Base-by-base conservation (phyloP, 2,888 invertebrate species). In the Steinernema hermaphroditum region DNA sequence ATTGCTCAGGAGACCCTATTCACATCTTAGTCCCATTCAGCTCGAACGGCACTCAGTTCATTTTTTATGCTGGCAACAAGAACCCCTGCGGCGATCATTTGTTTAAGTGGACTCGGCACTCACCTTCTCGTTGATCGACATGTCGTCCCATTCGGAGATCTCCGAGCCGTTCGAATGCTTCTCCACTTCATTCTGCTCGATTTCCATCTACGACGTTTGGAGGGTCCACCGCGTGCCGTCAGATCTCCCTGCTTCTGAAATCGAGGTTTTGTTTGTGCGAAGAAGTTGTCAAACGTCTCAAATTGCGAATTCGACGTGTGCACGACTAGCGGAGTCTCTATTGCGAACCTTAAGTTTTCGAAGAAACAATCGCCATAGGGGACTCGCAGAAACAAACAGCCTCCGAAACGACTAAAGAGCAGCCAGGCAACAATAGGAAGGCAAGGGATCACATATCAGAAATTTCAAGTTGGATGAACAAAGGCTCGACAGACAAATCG, bases 91-190 rank as follows among this genome's bases (percentile, higher is more conserved):
- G 62, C 46, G 32, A 27, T 29, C 32, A n/a, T 27, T 62, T 62
- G 24, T 27, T 6, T 27, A 22, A 54, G 22, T 62, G n/a, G 54
- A 16, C 50, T 24, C 9, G 12, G 24, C 50, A 22, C 62, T 32
- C 29, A 62, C 62, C 29, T 62, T 62, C 62, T 62, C 62, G 62
- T 62, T 62, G 27, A 62, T 62, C 12, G 62, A 62, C 62, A 62
- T 62, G 62, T 62, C 62, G 62, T 62, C 62, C 62, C 62, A 62
- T 27, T 62, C 62, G 27, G 62, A 62, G 62, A 62, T 62, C 27
- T 62, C 62, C 32, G 62, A 62, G 14, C 62, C 62, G 29, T 62
- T 62, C 62, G 62, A 62, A 8, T 32, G 62, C 62, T 62, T 62
- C 62, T 62, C 62, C 62, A 4, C 62, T 9, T 62, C 62, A 62